These are phyloP conservation scores for Spongilla lacustris DNA, from an alignment of 37 sponge, comb jelly and placozoan genomes.

Conservation along the genomic window DNA sequence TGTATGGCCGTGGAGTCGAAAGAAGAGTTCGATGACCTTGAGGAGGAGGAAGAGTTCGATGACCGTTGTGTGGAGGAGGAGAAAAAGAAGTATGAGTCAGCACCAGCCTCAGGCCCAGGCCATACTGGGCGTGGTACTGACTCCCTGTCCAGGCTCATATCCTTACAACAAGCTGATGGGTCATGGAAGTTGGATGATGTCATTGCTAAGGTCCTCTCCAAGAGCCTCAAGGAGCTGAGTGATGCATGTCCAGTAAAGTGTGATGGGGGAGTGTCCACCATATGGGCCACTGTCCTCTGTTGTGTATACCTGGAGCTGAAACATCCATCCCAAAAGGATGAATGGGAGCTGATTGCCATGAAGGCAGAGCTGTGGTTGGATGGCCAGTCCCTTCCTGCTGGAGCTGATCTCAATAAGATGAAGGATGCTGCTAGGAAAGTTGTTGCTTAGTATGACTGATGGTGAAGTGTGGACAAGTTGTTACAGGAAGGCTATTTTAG, in stretches of 20 bases:
- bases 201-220: constrained; percentile 14
- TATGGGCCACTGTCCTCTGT: constrained; percentile 70
- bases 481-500: too few relatives aligned
- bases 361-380: constrained; percentile 71
- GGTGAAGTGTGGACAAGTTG: too few relatives aligned
- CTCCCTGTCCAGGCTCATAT: constrained; percentile 23
- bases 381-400: constrained; percentile 39
- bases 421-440: constrained; percentile 7
- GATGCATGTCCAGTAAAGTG: constrained; percentile 44
- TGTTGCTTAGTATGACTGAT: too few relatives aligned
- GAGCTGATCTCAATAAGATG: not conserved
- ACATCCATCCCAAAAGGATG: constrained; percentile 38
- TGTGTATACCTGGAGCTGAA: constrained; percentile 10
- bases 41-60: too few relatives aligned
- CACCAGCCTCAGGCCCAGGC: not conserved
- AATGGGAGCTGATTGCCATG: constrained; percentile 72
- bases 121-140: not conserved
- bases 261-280: constrained; percentile 11
- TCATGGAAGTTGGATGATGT: constrained; percentile 42
- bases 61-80: not conserved
- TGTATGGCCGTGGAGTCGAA: too few relatives aligned
- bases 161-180: constrained; percentile 53
- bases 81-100: not conserved
- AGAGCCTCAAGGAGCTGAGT: constrained; percentile 26
- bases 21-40: too few relatives aligned